Evolutionary conservation across 2,888 invertebrate species (phyloP), one percentile per base, ranked within the genome.

Genomic region (Epirrhoe tristata): DNA sequence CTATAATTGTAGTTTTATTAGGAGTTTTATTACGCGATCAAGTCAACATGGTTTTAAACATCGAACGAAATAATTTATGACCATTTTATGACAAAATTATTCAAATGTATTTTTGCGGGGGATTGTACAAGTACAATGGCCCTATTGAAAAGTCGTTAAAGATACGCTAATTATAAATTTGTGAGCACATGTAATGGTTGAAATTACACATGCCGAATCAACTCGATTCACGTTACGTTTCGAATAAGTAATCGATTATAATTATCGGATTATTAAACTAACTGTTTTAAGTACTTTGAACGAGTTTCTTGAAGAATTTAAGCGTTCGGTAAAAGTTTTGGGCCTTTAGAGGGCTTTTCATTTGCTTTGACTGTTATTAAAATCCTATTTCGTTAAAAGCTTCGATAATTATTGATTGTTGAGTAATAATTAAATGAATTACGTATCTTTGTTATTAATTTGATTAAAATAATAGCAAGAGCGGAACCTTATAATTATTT

Each of bases 141-240:
- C 73, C 80, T 74, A 69, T 74, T 74, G 69, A 77, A 69, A 69
- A 66, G 74, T 66, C 67, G 77, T 72, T 80, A 77, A 76, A 70
- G 81, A 80, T 79, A 86, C 85, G 87, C 84, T 86, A 82, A 87
- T 86, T 82, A 86, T 79, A 83, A 84, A 86, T 84, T 87, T 86
- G 81, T 83, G 80, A 85, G 79, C 78, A 82, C 77, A 80, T 74
- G 80, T 88, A 88, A 89, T 89, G 82, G 86, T 81, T 85, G 84
- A 86, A 87, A 90, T 89, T 86, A 90, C 80, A 84, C 86, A 84
- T 79, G 79, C 82, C 85, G 86, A 90, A 89, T 89, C 82, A 82
- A 80, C 80, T 84, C 81, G 80, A 84, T 84, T 85, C 84, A 83
- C 81, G 84, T 88, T 89, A 86, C 87, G 85, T 87, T 88, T 86